Base-by-base conservation (phyloP, 1,140 invertebrate species). In the Platyscapa corneri region DNA sequence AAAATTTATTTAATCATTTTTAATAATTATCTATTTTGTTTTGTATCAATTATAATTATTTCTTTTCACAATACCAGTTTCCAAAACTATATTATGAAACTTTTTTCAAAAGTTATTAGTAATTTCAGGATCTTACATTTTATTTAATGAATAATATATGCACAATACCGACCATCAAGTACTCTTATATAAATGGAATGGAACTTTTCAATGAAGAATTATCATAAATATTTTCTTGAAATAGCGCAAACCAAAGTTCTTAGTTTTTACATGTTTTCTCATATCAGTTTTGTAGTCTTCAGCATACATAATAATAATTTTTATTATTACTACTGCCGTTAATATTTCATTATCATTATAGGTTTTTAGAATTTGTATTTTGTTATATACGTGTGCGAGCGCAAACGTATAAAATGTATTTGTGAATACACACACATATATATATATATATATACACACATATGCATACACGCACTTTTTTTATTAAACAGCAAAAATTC, bases 401-500 rank as follows among this genome's bases (percentile, higher is more conserved):
- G 5, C 42, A 12, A 7, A 46, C 42, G n/a, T 46, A 12, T 46
- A n/a, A 46, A 46, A 46, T 46, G 42, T 12, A 46, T 46, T 46
- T 46, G 42, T 7, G 12, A 12, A 32, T 81, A 27, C n/a, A 65
- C 42, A 77, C 53, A 70, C 37, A 37, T 67, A 30, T 30, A 39
- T 53, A 20, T 20, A 20, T 53, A 20, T 53, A 20, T 53, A 46
- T 80, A 34, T 37, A 67, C n/a, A 77, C 37, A 79, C 42, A 39
- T 56, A 46, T 32, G 32, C 12, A 30, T 30, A 64, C 6, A 30
- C 16, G n/a, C 5, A 64, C n/a, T 84, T 81, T 82, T 32, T 86
- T 85, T 76, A 78, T 72, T 80, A 46, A 79, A 60, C 65, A 86
- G 80, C 27, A 86, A 83, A 86, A 82, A 83, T 78, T 53, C 77